Percentiles rank a stretch among this genome's conserved stretches.
Evolutionary conservation across 53 echinoderm and acorn worm genomes (phyloP).

Genomic region (Apostichopus leukothele): DNA sequence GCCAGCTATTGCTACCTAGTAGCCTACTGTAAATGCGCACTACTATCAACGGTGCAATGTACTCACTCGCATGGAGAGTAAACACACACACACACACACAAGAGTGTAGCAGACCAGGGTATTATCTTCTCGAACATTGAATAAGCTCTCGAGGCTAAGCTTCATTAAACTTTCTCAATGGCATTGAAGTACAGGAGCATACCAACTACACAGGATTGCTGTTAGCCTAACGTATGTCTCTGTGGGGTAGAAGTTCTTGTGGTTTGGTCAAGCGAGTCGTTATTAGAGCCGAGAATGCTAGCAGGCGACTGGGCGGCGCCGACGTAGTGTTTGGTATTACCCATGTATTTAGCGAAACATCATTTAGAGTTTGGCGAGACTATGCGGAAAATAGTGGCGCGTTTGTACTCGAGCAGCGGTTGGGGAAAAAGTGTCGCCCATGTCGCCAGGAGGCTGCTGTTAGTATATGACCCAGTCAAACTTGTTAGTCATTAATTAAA

Average conservation of each 20-base stretch:
- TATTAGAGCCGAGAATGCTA: slow-evolving; percentile 27
- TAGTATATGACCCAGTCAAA: slow-evolving; percentile 2
- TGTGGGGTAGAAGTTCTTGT: slow-evolving; percentile 40
- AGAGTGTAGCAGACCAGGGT: neutral
- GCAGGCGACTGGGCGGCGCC: slow-evolving; percentile 38
- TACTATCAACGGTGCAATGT: neutral
- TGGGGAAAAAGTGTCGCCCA: slow-evolving; percentile 21
- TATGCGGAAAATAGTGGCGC: slow-evolving; percentile 19
- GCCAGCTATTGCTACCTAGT: neutral
- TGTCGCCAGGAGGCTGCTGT: slow-evolving; percentile 6
- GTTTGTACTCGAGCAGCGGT: slow-evolving; percentile 10
- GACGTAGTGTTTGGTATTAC: slow-evolving; percentile 32
- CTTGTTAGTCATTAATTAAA: slow-evolving; percentile 45
- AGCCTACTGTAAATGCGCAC: slow-evolving; percentile 3
- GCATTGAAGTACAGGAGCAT: slow-evolving; percentile 25
- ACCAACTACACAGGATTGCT: slow-evolving; percentile 26
- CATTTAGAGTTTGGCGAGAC: slow-evolving; percentile 2
- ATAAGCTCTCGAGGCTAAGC: slow-evolving; percentile 25
- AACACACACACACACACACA: slow-evolving; percentile 26
- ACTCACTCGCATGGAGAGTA: neutral
- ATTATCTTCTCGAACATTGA: slow-evolving; percentile 29
- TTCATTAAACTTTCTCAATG: slow-evolving; percentile 44
- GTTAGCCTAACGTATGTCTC: slow-evolving; percentile 51
- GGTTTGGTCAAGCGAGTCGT: slow-evolving; percentile 49
- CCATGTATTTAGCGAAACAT: slow-evolving; percentile 44